Base-by-base conservation (phyloP, 2,113 vertebrate genomes). In the Sceloporus undulatus region DNA sequence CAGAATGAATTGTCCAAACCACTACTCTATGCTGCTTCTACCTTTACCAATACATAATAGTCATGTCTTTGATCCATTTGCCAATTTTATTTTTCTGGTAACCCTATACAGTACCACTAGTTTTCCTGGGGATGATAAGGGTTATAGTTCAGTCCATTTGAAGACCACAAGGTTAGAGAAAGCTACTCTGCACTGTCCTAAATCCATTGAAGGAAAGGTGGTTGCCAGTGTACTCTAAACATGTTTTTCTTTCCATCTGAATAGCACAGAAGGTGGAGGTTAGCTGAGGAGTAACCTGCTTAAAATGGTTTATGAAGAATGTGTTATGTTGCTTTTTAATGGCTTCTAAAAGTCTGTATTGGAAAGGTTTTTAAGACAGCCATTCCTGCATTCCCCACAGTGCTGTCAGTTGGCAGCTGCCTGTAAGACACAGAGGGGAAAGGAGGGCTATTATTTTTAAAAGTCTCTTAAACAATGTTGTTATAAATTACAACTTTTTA, bases 401-500 rank as follows among this genome's bases (percentile, higher is more conserved):
- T 79, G 71, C 21, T 8, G 34, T 86, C 82, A 75, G 87, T 83
- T 93, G 87, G 80, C 89, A 94, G 87, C 91, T 91, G 85, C 70
- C 89, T 88, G 81, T 85, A 52, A 71, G 66, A 86, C 56, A 82
- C 38, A 23, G 10, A 87, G 87, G 78, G 18, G 25, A 79, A 79
- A 84, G 52, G 89, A 87, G 82, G 77, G n/a, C 65, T 78, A 90
- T 84, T 88, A 70, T 70, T 90, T 59, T 92, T 42, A 77, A 5
- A 95, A 94, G 52, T 29, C 85, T 93, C 88, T 93, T 91, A 92
- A 94, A 86, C 91, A 90, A 78, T 0, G 0, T 66, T 92, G 42
- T 84, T 91, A 90, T 90, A 92, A 91, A 89, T 83, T 82, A 92
- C 88, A 89, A 21, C 62, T 42, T 54, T 65, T 70, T 25, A 90